phyloP scores from a whole-genome alignment of 35 echinoderm and acorn worm genomes.

The Nesometra sesokonis region DNA sequence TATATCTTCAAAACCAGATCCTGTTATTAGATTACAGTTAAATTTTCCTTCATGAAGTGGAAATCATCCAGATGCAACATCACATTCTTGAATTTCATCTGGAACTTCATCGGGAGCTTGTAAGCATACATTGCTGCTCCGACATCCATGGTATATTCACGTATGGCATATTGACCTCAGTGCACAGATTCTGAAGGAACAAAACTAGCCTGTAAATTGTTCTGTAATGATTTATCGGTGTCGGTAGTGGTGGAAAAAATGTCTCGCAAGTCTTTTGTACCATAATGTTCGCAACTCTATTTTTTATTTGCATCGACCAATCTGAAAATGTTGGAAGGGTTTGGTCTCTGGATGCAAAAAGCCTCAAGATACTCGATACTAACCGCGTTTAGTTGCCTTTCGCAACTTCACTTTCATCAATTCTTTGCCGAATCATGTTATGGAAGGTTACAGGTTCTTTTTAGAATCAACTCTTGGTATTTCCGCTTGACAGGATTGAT shows the following conservation, averaged over 20 bases:
- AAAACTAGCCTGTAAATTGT: slow-evolving; percentile 28
- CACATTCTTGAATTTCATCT: slow-evolving; percentile 17
- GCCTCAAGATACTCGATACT: slow-evolving; percentile 17
- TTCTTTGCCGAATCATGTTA: neutral
- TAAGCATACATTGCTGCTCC: slow-evolving; percentile 30
- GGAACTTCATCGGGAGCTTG: slow-evolving; percentile 26
- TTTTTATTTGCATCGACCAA: slow-evolving; percentile 14
- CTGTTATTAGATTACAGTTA: slow-evolving; percentile 11
- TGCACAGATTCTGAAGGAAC: slow-evolving; percentile 19
- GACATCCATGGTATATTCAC: slow-evolving; percentile 27
- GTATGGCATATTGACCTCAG: slow-evolving; percentile 29
- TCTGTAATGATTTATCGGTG: slow-evolving; percentile 9
- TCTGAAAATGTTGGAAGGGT: neutral
- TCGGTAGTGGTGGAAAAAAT: slow-evolving; percentile 19
- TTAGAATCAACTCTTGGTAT: slow-evolving; percentile 10
- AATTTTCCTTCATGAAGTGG: slow-evolving; percentile 35
- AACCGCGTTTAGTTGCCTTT: slow-evolving; percentile 1
- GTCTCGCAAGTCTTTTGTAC: slow-evolving; percentile 12
- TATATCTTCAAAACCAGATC: slow-evolving; percentile 29
- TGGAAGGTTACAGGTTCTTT: slow-evolving; percentile 2
- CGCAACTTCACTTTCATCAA: slow-evolving; percentile 14
- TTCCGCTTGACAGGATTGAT: neutral
- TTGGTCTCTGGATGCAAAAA: slow-evolving; percentile 9
- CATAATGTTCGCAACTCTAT: neutral
- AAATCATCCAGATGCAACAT: slow-evolving; percentile 22